Conservation (phyloP, 1,140 invertebrate species). For the Drosophila hydei region DNA sequence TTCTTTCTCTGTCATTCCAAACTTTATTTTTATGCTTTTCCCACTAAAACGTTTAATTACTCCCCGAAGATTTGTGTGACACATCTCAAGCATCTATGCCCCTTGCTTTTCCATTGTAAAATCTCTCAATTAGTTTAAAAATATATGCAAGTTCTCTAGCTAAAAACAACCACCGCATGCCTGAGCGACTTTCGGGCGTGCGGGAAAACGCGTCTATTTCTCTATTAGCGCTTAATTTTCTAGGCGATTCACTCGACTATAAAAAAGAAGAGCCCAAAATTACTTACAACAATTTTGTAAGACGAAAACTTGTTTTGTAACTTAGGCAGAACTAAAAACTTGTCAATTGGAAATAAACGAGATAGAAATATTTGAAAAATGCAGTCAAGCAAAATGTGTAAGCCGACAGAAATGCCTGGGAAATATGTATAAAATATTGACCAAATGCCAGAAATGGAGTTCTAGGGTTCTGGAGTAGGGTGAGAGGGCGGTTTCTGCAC, state of each 20-base stretch:
- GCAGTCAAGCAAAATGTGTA: constrained; percentile 8
- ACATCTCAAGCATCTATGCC: neutral
- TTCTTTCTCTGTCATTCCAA: neutral
- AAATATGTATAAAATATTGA: neutral
- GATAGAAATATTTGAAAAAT: neutral
- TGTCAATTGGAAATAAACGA: constrained; percentile 19
- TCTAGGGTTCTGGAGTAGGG: neutral
- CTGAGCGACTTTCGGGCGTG: constrained; percentile 9
- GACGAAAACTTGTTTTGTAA: constrained; percentile 31
- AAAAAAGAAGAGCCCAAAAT: constrained; percentile 21
- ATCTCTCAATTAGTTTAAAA: constrained; percentile 26
- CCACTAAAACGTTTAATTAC: no score
- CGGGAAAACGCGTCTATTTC: constrained; percentile 30
- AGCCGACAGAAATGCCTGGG: neutral
- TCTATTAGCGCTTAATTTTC: constrained; percentile 23
- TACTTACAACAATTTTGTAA: constrained; percentile 4
- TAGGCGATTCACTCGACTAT: constrained; percentile 16
- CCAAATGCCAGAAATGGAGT: neutral
- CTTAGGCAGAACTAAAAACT: constrained; percentile 7
- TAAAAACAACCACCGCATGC: constrained; percentile 30
- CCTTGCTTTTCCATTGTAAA: constrained; percentile 14
- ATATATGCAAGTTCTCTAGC: constrained; percentile 3
- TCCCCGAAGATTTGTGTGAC: neutral
- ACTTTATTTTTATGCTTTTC: neutral
- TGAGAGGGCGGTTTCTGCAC: constrained; percentile 25